Percentiles rank a stretch among this genome's conserved stretches.
These are phyloP conservation scores for Zaprionus lineosus DNA, from an alignment of 2,888 invertebrate species.

Conservation along the genomic window DNA sequence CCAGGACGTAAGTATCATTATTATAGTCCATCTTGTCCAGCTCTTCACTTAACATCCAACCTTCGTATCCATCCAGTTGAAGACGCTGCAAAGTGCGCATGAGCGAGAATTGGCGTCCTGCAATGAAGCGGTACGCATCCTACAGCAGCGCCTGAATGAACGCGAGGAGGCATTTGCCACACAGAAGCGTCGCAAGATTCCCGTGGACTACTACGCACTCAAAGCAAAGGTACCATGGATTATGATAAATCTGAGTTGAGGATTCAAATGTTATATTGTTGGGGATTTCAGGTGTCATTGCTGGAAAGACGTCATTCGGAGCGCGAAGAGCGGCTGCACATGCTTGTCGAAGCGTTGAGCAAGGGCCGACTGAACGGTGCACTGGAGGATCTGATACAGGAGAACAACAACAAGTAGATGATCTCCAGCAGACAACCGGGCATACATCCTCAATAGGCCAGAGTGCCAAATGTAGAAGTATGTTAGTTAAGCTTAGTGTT, in stretches of 20 bases:
- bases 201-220: conserved; percentile 83
- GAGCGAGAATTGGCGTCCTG: conserved; percentile 86
- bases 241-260: conserved; percentile 5
- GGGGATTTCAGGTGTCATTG: conserved; percentile 79
- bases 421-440: no score
- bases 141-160: conserved; percentile 82
- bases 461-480: no score
- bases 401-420: conserved; percentile 80
- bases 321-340: conserved; percentile 82
- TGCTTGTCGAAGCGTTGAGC: conserved; percentile 83
- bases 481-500: no score
- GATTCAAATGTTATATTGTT: neutral
- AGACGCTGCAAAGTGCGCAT: conserved; percentile 89
- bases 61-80: conserved; percentile 85
- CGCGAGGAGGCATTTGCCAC: conserved; percentile 81
- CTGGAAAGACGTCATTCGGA: conserved; percentile 82
- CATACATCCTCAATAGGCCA: no score
- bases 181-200: conserved; percentile 82
- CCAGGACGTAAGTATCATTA: conserved; percentile 87
- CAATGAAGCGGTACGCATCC: conserved; percentile 82
- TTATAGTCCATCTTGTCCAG: neutral
- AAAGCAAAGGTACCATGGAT: conserved; percentile 84
- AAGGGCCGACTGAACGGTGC: conserved; percentile 82
- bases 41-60: neutral
- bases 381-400: conserved; percentile 80